Evolutionary conservation across 2,113 vertebrate species (phyloP).

Genomic region (Pimephales promelas): DNA sequence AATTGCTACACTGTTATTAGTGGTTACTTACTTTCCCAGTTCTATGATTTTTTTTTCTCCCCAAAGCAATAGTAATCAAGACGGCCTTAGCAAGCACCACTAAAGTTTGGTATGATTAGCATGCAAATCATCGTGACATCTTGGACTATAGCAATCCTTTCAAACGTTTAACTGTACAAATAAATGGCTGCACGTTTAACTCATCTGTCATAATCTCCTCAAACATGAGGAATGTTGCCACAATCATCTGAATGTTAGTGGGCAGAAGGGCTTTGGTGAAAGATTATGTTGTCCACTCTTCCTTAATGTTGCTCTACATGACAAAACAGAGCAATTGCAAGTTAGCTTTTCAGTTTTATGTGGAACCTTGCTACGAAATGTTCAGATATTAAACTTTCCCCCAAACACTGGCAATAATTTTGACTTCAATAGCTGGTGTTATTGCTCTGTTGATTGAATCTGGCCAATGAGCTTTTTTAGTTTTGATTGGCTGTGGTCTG

Average conservation of each 20-base stretch:
- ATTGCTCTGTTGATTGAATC: constrained; percentile 61
- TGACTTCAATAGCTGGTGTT: constrained; percentile 55
- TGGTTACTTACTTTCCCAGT: too few species aligned
- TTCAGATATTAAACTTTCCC: constrained; percentile 54
- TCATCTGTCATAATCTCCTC: constrained; percentile 60
- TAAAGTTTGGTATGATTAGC: constrained; percentile 50
- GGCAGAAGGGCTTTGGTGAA: constrained; percentile 44
- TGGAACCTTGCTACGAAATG: constrained; percentile 13
- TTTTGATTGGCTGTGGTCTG: constrained; percentile 65
- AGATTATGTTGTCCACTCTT: constrained; percentile 4
- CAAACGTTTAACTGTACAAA: constrained; percentile 52
- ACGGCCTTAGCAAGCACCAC: background rate
- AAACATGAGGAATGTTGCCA: constrained; percentile 19
- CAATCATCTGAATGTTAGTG: constrained; percentile 28
- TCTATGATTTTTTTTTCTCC: too few species aligned
- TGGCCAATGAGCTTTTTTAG: constrained; percentile 51
- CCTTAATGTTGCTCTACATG: constrained; percentile 45
- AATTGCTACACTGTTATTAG: too few species aligned
- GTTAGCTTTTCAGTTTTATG: constrained; percentile 52
- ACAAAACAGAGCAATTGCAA: constrained; percentile 49
- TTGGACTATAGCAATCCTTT: constrained; percentile 20
- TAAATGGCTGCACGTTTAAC: constrained; percentile 34
- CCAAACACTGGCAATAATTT: constrained; percentile 33
- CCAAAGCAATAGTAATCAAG: background rate
- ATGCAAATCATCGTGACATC: constrained; percentile 50